phyloP scores from a whole-genome alignment of 1,140 invertebrate genomes.

The Drosophila bocqueti region DNA sequence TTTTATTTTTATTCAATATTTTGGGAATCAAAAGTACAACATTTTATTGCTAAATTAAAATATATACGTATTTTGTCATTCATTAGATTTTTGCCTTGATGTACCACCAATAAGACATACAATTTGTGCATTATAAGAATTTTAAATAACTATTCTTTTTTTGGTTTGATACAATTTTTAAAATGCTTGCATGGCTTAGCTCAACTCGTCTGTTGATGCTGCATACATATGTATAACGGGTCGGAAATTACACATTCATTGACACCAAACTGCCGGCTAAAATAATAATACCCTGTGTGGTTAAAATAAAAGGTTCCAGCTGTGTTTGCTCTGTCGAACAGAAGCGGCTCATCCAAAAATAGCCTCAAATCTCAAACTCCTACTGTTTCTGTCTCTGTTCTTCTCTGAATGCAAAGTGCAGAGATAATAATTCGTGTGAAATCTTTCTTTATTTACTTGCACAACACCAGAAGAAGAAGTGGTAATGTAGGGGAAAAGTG shows the following conservation, averaged over 20 bases:
- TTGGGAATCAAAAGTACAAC: too few species aligned
- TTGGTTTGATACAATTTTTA: too few species aligned
- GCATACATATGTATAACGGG: too few species aligned
- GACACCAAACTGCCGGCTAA: background rate
- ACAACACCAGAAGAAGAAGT: conserved; percentile 42
- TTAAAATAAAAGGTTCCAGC: conserved; percentile 43
- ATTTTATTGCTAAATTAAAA: too few species aligned
- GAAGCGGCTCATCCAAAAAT: conserved; percentile 56
- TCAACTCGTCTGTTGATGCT: too few species aligned
- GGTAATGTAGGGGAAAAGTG: conserved; percentile 16
- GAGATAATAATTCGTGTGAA: conserved; percentile 67
- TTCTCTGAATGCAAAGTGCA: conserved; percentile 35
- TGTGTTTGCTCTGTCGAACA: conserved; percentile 56
- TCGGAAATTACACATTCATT: background rate
- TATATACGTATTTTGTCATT: too few species aligned
- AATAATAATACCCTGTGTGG: background rate
- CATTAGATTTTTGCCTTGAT: too few species aligned
- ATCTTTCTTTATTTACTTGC: conserved; percentile 70
- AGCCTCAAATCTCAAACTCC: conserved; percentile 14
- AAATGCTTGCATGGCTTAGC: too few species aligned
- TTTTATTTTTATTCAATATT: too few species aligned
- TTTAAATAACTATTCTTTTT: too few species aligned
- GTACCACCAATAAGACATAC: too few species aligned
- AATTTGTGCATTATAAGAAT: too few species aligned
- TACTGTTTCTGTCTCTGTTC: background rate